Base-by-base conservation (phyloP, 2,113 vertebrate genomes). In the Dasypus novemcinctus region DNA sequence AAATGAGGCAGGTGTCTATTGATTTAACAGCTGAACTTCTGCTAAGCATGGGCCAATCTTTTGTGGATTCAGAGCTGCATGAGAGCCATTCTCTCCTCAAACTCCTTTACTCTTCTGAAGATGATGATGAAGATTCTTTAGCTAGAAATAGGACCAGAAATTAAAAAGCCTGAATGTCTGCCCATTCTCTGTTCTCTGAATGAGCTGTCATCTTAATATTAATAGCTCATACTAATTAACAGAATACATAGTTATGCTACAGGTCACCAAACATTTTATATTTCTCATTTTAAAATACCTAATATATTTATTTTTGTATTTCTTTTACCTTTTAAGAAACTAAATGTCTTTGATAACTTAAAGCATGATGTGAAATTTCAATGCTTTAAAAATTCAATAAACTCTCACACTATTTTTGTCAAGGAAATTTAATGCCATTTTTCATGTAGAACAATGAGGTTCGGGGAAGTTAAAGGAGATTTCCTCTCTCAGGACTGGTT, bases 161-260 rank as follows among this genome's bases (percentile, higher is more conserved):
- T 17, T 43, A 33, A 38, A 27, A 66, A 75, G 36, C 38, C 27
- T n/a, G 25, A 3, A 4, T 2, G 31, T 49, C 71, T 74, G 36
- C 13, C 59, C 33, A 20, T 21, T 68, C 17, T 5, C 33, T 52
- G 10, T 17, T 54, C 52, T 54, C 52, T 54, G 52, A 54, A 54
- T 54, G 52, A 18, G 31, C 20, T 57, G 17, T 9, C 38, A 14
- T 54, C 20, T 38, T 7, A 33, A 49, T n/a, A 78, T 59, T 7
- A 52, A 25, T 7, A 49, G 20, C 14, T 21, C 17, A 15, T 13
- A 29, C 52, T 36, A 52, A 49, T 52, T 63, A 43, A 23, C 5
- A 68, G 15, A 9, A 7, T 29, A 59, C 1, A 5, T 10, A 41
- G 17, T 36, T 9, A 36, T 12, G 27, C 23, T 8, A 25, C 0